phyloP scores from a whole-genome alignment of 2,797 vertebrate genomes.

The Zonotrichia albicollis region DNA sequence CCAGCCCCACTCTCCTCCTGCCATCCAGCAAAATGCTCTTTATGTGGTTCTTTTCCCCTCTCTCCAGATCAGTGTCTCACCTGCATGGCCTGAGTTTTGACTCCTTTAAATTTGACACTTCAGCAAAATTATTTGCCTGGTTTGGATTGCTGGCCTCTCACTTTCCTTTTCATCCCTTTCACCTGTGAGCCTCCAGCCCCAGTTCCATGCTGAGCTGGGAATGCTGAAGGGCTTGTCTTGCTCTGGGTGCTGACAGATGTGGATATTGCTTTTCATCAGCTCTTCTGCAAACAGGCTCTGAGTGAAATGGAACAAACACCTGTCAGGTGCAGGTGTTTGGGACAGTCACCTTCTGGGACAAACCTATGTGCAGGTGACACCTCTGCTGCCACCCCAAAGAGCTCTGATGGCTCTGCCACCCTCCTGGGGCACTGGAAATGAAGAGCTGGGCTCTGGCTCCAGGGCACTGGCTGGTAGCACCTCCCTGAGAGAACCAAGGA shows the following conservation, averaged over 20 bases:
- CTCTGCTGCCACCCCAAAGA: neutral
- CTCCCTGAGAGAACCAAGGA: neutral
- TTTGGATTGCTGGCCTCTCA: neutral
- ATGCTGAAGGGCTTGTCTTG: neutral
- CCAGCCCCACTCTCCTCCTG: neutral
- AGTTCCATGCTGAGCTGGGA: neutral
- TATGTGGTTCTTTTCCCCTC: fast-evolving
- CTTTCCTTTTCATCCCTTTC: neutral
- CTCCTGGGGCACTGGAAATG: neutral
- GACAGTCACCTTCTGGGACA: neutral
- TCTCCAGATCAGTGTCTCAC: neutral
- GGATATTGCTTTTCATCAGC: constrained; percentile 24
- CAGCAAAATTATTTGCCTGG: neutral
- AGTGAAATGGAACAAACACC: neutral
- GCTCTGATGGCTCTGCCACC: neutral
- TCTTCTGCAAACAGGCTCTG: neutral
- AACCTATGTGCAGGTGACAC: neutral
- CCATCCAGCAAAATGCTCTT: neutral
- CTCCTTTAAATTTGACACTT: neutral
- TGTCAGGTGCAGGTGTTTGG: neutral
- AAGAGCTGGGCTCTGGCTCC: neutral
- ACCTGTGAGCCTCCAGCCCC: fast-evolving
- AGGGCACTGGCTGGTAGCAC: neutral
- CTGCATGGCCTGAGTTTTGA: neutral
- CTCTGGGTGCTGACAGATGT: constrained; percentile 13